phyloP scores from a whole-genome alignment of 2,888 invertebrate genomes.

The Tipula lateralis region DNA sequence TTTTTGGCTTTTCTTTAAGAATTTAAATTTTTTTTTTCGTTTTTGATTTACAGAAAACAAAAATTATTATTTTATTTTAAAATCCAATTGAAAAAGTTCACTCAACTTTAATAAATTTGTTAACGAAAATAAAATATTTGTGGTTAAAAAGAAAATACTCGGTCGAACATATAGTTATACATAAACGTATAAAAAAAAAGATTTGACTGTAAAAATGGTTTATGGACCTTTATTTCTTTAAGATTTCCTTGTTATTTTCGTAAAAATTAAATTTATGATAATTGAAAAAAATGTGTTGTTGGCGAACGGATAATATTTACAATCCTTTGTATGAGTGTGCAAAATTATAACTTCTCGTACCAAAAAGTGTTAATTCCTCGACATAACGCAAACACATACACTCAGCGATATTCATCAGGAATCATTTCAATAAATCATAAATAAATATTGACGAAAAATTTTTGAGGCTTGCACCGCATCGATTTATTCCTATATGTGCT shows the following conservation, averaged over 20 bases:
- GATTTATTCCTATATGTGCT: background rate
- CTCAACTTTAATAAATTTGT: slow-evolving; percentile 27
- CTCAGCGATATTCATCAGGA: background rate
- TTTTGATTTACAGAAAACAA: slow-evolving; percentile 14
- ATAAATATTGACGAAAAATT: slow-evolving; percentile 4
- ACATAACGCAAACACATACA: background rate
- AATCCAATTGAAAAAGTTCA: slow-evolving; percentile 26
- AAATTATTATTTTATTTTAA: slow-evolving; percentile 27
- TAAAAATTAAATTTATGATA: slow-evolving; percentile 19
- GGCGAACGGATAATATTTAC: background rate
- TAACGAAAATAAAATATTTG: slow-evolving; percentile 6
- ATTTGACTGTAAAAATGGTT: slow-evolving; percentile 24
- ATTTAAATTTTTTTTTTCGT: background rate
- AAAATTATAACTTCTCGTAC: background rate
- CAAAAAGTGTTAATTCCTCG: slow-evolving; percentile 4
- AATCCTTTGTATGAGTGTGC: background rate
- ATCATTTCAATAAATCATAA: slow-evolving; percentile 11
- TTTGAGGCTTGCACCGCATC: background rate
- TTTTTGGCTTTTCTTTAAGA: slow-evolving; percentile 26
- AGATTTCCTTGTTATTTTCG: slow-evolving; percentile 11
- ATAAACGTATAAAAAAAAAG: background rate
- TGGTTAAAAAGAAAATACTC: slow-evolving; percentile 5
- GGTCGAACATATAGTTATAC: background rate
- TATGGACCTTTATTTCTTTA: slow-evolving; percentile 9
- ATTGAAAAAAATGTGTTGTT: background rate